phyloP scores from a whole-genome alignment of 2,797 vertebrate genomes.

The Leptodactylus fallax region DNA sequence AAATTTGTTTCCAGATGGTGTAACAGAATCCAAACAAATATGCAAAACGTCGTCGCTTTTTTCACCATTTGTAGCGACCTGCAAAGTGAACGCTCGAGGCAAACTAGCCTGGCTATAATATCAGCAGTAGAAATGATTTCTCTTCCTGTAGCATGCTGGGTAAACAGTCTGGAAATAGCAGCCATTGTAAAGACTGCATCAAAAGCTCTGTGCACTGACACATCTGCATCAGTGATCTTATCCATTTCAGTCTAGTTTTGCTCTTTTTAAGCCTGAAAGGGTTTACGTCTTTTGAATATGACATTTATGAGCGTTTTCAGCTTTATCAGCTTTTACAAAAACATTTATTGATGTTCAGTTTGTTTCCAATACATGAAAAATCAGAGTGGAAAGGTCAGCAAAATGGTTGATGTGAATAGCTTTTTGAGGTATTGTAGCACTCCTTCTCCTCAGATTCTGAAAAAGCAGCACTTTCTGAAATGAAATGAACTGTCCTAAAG shows the following conservation, averaged over 20 bases:
- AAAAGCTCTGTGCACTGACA: background rate
- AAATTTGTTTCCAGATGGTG: constrained; percentile 9
- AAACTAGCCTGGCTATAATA: background rate
- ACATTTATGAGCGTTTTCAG: constrained; percentile 30
- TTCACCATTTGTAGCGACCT: background rate
- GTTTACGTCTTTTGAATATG: background rate
- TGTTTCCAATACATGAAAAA: constrained; percentile 1
- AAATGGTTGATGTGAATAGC: background rate
- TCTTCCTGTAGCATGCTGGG: background rate
- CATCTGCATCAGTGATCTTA: constrained; percentile 9
- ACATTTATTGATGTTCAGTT: constrained; percentile 13
- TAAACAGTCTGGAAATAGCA: constrained; percentile 18
- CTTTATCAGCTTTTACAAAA: constrained; percentile 5
- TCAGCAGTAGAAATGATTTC: background rate
- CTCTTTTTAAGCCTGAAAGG: constrained; percentile 1
- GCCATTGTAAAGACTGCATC: background rate
- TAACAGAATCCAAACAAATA: constrained; percentile 1
- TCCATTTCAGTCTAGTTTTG: constrained; percentile 15
- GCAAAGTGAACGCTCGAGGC: constrained; percentile 11
- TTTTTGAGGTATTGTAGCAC: background rate
- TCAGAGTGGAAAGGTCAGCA: background rate
- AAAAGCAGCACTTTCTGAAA: background rate
- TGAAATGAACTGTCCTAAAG: background rate
- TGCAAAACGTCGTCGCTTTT: background rate
- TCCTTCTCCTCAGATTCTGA: background rate